phyloP scores from a whole-genome alignment of 2,888 invertebrate genomes.

The Melieria crassipennis region DNA sequence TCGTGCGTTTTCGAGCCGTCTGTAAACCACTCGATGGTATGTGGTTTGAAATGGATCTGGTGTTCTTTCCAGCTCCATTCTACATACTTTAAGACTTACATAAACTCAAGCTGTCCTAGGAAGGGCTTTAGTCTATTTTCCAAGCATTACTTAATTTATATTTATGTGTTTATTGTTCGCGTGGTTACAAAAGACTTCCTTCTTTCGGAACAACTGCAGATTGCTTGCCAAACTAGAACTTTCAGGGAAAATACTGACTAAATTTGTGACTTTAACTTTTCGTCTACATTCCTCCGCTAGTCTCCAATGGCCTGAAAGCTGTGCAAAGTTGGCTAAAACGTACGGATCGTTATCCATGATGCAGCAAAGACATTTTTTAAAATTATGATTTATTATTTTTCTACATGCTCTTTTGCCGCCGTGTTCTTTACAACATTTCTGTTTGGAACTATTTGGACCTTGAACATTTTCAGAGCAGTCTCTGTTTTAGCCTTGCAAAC shows the following conservation, averaged over 20 bases:
- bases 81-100: too few species aligned
- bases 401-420: background rate
- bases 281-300: constrained; percentile 11
- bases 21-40: too few species aligned
- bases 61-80: too few species aligned
- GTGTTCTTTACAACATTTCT: background rate
- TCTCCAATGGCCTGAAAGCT: constrained; percentile 15
- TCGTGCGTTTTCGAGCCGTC: too few species aligned
- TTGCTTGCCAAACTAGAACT: constrained; percentile 23
- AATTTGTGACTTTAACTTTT: constrained; percentile 14
- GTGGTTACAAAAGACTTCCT: constrained; percentile 17
- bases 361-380: background rate
- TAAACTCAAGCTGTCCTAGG: background rate
- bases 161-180: constrained; percentile 1
- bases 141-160: constrained; percentile 1
- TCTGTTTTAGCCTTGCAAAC: too few species aligned
- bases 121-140: constrained; percentile 7
- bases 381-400: too few species aligned
- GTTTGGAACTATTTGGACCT: background rate
- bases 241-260: constrained; percentile 18
- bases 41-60: too few species aligned
- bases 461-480: background rate
- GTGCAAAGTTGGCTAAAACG: background rate
- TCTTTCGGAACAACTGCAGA: constrained; percentile 21
- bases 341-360: background rate